phyloP scores from a whole-genome alignment of 2,888 invertebrate species.

The Xylophagus ater region DNA sequence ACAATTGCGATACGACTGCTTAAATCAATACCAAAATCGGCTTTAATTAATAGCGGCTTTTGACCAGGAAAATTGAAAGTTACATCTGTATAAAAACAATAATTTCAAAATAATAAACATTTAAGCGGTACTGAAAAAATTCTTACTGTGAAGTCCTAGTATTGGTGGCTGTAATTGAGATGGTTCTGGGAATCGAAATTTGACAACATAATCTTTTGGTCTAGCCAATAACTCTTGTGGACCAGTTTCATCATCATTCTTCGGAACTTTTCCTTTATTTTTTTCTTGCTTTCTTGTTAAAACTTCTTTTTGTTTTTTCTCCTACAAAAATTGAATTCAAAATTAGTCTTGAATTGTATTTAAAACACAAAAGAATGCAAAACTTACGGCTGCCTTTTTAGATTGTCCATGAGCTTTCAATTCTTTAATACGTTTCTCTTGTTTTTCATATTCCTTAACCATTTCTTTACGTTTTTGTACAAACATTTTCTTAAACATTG shows the following conservation, averaged over 20 bases:
- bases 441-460: conserved; percentile 95
- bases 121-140: conserved; percentile 5
- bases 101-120: conserved; percentile 6
- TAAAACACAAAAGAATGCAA: conserved; percentile 27
- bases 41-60: conserved; percentile 66
- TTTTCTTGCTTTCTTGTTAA: conserved; percentile 88
- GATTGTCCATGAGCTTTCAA: conserved; percentile 92
- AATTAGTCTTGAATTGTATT: conserved; percentile 5
- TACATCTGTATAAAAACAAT: conserved; percentile 50
- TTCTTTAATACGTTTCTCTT: conserved; percentile 91
- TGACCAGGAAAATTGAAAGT: conserved; percentile 75
- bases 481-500: conserved; percentile 98
- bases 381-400: conserved; percentile 66
- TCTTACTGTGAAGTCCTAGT: conserved; percentile 78
- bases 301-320: conserved; percentile 86
- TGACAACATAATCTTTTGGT: conserved; percentile 93
- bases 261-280: conserved; percentile 68
- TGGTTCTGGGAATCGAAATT: conserved; percentile 96
- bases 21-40: conserved; percentile 95
- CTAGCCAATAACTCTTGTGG: conserved; percentile 73
- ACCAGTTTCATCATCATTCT: conserved; percentile 69
- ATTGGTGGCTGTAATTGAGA: conserved; percentile 95
- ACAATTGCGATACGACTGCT: conserved; percentile 77
- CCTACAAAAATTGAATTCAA: conserved; percentile 37
- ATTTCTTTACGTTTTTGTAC: conserved; percentile 91